Conservation (phyloP, 2,888 invertebrate species). For the Aphidoletes aphidimyza region DNA sequence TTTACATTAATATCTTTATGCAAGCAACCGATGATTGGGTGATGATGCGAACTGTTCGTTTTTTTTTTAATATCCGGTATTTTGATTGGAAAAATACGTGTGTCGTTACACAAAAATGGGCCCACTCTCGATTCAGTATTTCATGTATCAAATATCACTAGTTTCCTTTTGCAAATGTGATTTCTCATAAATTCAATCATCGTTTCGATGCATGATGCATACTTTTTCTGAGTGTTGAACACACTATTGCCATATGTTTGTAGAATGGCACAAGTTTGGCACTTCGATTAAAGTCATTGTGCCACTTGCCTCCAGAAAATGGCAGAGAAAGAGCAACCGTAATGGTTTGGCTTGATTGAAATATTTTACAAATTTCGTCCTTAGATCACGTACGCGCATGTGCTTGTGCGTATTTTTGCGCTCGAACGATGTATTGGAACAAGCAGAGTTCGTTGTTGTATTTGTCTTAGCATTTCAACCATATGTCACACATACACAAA, state of each 20-base stretch:
- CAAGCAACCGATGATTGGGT: not conserved
- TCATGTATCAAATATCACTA: constrained; percentile 40
- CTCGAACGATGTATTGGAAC: too few relatives aligned
- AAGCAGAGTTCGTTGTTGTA: not conserved
- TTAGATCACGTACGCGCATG: not conserved
- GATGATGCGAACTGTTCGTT: not conserved
- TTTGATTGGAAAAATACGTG: constrained; percentile 41
- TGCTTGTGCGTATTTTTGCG: not conserved
- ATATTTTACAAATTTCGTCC: constrained; percentile 43
- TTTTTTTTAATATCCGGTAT: constrained; percentile 38
- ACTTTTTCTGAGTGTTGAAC: not conserved
- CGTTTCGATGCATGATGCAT: constrained; percentile 29
- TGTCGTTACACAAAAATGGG: not conserved
- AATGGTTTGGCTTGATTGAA: constrained; percentile 2
- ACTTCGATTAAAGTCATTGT: constrained; percentile 32
- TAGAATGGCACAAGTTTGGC: too few relatives aligned
- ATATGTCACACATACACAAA: not conserved
- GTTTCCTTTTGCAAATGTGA: not conserved
- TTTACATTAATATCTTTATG: not conserved
- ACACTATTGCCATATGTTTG: constrained; percentile 4
- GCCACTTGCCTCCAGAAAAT: not conserved
- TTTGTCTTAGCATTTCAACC: not conserved
- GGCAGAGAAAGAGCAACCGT: not conserved
- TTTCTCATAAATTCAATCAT: constrained; percentile 31
- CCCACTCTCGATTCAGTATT: not conserved